Evolutionary conservation across 2,113 vertebrate genomes (phyloP).

Genomic region (Prochilodus magdalenae): DNA sequence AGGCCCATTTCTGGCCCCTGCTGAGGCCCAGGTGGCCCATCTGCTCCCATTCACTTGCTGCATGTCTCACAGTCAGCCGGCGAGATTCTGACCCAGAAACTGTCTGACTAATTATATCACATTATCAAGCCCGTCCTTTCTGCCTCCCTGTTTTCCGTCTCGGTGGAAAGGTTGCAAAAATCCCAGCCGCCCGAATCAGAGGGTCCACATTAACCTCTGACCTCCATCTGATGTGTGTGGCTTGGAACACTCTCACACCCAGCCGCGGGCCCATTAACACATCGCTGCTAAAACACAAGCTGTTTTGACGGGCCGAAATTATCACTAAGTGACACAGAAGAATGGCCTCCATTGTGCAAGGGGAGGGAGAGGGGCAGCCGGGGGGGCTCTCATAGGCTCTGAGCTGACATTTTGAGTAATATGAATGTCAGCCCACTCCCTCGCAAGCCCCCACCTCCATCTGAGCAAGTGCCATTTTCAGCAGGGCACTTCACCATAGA

Average conservation of each 20-base stretch:
- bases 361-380: slow-evolving; percentile 57
- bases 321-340: slow-evolving; percentile 82
- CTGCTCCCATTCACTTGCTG: slow-evolving; percentile 81
- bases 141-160: slow-evolving; percentile 73
- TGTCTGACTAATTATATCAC: slow-evolving; percentile 86
- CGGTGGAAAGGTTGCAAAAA: slow-evolving; percentile 79
- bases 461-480: slow-evolving; percentile 58
- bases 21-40: slow-evolving; percentile 81
- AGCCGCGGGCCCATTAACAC: slow-evolving; percentile 83
- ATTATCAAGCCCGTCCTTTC: slow-evolving; percentile 78
- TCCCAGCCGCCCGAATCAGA: slow-evolving; percentile 81
- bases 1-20: slow-evolving; percentile 77
- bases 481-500: slow-evolving; percentile 53
- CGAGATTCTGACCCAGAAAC: slow-evolving; percentile 79
- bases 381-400: slow-evolving; percentile 48
- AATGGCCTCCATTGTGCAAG: slow-evolving; percentile 74
- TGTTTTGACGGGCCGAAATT: slow-evolving; percentile 85
- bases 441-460: slow-evolving; percentile 39
- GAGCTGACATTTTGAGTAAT: slow-evolving; percentile 64
- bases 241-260: slow-evolving; percentile 85
- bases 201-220: slow-evolving; percentile 87
- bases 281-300: slow-evolving; percentile 83
- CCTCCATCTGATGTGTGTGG: slow-evolving; percentile 77
- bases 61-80: slow-evolving; percentile 74
- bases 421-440: slow-evolving; percentile 55